Evolutionary conservation across 2,888 invertebrate species (phyloP).

Genomic region (Hermaeophaga mercurialis): DNA sequence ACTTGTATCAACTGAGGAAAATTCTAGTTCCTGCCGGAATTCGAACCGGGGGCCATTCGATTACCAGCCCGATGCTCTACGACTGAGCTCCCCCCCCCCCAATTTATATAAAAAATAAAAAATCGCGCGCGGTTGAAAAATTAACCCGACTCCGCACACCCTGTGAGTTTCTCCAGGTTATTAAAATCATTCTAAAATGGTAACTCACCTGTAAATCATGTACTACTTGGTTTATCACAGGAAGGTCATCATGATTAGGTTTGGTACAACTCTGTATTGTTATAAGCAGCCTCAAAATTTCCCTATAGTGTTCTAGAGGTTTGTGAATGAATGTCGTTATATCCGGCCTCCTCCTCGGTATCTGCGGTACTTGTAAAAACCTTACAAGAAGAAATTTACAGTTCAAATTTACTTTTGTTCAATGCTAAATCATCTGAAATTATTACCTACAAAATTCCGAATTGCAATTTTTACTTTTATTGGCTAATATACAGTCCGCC

Average conservation of each 20-base stretch:
- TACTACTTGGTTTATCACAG: conserved; percentile 58
- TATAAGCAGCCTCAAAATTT: conserved; percentile 65
- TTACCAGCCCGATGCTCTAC: no score
- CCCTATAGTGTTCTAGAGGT: conserved; percentile 81
- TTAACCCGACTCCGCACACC: no score
- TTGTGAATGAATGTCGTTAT: conserved; percentile 84
- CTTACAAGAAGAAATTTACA: conserved; percentile 48
- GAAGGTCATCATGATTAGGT: conserved; percentile 59
- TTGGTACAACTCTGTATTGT: conserved; percentile 60
- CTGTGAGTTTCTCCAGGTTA: no score
- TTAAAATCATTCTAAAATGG: no score
- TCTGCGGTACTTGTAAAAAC: conserved; percentile 79
- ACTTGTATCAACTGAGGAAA: no score
- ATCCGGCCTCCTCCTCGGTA: conserved; percentile 81
- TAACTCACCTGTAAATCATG: conserved; percentile 57
- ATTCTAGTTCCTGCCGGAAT: no score
- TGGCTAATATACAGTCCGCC: conserved; percentile 83
- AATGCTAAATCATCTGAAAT: not conserved
- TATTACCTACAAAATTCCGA: conserved; percentile 72
- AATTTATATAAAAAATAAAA: no score
- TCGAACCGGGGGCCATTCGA: no score
- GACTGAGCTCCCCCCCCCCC: no score
- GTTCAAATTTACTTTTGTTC: not conserved
- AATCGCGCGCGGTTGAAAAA: no score
- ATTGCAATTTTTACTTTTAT: conserved; percentile 74